phyloP scores from a whole-genome alignment of 2,797 vertebrate genomes.

The Peromyscus aztecus region DNA sequence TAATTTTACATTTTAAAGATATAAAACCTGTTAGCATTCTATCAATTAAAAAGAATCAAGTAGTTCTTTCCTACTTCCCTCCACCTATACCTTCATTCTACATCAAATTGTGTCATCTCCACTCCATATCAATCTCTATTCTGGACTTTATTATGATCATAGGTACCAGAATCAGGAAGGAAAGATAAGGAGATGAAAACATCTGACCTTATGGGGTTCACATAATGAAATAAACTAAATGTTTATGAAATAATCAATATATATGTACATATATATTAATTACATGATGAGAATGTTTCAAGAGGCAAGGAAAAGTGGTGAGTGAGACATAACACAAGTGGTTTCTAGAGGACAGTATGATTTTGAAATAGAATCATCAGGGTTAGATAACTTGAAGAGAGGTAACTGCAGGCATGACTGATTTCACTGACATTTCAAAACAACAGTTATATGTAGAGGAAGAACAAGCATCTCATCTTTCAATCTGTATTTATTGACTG shows the following conservation, averaged over 20 bases:
- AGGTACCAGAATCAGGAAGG: not conserved
- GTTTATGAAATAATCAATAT: not conserved
- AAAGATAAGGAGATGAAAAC: not conserved
- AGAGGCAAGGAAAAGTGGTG: not conserved
- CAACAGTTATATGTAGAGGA: not conserved
- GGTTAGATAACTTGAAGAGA: not conserved
- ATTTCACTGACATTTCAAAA: not conserved
- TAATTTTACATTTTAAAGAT: conserved; percentile 14
- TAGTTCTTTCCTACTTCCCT: not conserved
- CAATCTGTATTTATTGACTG: not conserved
- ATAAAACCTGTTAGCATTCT: not conserved
- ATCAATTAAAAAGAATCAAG: not conserved
- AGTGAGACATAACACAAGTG: accelerated
- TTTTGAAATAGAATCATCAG: not conserved
- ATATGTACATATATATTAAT: too few relatives aligned
- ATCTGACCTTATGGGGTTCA: not conserved
- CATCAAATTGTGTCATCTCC: not conserved
- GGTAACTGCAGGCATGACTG: not conserved
- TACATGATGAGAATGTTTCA: not conserved
- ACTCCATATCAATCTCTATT: not conserved
- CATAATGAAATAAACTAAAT: not conserved
- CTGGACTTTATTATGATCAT: not conserved
- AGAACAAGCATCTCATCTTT: not conserved
- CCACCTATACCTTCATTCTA: not conserved
- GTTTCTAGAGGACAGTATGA: not conserved